These are phyloP conservation scores for Epizoanthus ramosus DNA, from an alignment of 92 coral and sea anemone species.

Conservation along the genomic window DNA sequence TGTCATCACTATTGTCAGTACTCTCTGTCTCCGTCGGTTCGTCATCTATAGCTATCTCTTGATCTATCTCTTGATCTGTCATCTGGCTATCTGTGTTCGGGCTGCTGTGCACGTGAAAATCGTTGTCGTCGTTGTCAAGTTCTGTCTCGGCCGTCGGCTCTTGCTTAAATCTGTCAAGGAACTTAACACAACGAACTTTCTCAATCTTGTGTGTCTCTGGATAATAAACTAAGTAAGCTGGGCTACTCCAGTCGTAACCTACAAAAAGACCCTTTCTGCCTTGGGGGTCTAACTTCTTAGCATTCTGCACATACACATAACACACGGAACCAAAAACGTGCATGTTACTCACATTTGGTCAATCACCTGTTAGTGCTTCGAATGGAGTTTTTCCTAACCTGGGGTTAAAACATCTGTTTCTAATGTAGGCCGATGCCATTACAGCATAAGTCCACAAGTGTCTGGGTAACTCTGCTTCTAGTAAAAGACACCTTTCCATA, in stretches of 20 bases:
- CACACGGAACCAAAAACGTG: constrained; percentile 56
- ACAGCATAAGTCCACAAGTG: constrained; percentile 49
- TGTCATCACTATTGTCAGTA: constrained; percentile 19
- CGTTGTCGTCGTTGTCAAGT: background rate
- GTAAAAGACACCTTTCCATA: constrained; percentile 49
- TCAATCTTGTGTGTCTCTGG: constrained; percentile 40
- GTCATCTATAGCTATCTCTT: constrained; percentile 5
- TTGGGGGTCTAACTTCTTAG: constrained; percentile 49
- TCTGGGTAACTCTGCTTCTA: constrained; percentile 40
- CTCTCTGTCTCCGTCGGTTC: background rate
- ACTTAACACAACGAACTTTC: constrained; percentile 46
- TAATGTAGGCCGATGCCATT: constrained; percentile 37
- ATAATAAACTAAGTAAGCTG: constrained; percentile 52
- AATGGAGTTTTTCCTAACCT: constrained; percentile 37
- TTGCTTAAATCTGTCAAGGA: constrained; percentile 40
- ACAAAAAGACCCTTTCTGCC: constrained; percentile 50
- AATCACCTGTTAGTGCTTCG: constrained; percentile 46
- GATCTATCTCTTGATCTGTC: no score
- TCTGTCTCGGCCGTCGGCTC: constrained; percentile 16
- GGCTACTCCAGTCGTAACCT: constrained; percentile 54
- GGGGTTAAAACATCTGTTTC: constrained; percentile 45
- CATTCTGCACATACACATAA: constrained; percentile 49
- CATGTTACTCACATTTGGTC: constrained; percentile 53
- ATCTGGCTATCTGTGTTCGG: constrained; percentile 2
- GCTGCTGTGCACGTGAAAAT: background rate